Evolutionary conservation across 2,113 vertebrate genomes (phyloP).

Genomic region (Castor canadensis): DNA sequence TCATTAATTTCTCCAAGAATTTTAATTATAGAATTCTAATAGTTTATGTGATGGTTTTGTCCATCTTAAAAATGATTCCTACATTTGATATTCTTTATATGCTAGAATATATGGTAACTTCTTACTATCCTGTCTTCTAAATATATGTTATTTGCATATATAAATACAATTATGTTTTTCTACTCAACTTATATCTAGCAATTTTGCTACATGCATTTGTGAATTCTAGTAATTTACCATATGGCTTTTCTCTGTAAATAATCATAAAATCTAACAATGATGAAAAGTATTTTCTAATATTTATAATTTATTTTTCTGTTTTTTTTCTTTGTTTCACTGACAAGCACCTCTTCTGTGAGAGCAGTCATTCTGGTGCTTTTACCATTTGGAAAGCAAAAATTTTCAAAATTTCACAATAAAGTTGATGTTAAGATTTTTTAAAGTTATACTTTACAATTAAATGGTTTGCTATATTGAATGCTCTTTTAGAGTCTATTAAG

Average conservation of each 20-base stretch:
- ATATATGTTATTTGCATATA: neutral
- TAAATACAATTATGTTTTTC: neutral
- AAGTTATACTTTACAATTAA: neutral
- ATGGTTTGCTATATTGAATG: neutral
- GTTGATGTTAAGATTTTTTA: neutral
- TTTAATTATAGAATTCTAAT: neutral
- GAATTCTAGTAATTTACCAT: neutral
- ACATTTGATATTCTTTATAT: neutral
- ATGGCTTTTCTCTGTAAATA: neutral
- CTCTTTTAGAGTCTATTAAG: neutral
- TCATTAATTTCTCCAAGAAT: neutral
- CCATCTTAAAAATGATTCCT: neutral
- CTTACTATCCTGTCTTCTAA: neutral
- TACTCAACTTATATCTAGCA: neutral
- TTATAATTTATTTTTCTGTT: neutral
- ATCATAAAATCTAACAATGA: neutral
- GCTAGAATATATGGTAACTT: neutral
- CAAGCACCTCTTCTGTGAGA: neutral
- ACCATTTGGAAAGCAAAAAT: neutral
- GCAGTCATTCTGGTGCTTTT: neutral
- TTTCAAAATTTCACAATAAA: neutral
- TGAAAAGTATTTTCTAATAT: neutral
- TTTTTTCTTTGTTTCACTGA: neutral
- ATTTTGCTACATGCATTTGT: neutral
- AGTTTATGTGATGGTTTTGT: neutral